A percentile compares a stretch with the other conserved stretches of the same genome.
These are phyloP conservation scores for Epinotia bilunana DNA, from an alignment of 2,888 invertebrate genomes.

Conservation along the genomic window DNA sequence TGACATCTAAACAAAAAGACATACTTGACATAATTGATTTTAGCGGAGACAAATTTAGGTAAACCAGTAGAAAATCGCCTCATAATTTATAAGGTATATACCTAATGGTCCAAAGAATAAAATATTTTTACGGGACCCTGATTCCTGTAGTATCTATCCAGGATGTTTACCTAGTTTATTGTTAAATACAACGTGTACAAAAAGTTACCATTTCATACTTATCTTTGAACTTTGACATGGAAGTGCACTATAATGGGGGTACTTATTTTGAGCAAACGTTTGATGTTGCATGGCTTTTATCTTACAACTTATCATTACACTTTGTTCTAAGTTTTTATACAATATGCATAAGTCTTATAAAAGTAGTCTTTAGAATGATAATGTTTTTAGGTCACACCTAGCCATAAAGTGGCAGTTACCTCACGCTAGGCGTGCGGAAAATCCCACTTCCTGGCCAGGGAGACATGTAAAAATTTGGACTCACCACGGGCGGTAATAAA, in stretches of 20 bases:
- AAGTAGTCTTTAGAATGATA: too few relatives aligned
- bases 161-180: slow-evolving; percentile 38
- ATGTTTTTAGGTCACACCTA: too few relatives aligned
- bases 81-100: neutral
- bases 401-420: too few relatives aligned
- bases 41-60: too few relatives aligned
- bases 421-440: too few relatives aligned
- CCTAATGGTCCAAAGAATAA: neutral
- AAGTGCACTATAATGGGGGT: slow-evolving; percentile 35
- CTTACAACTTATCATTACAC: slow-evolving; percentile 10
- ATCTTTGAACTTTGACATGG: slow-evolving; percentile 43
- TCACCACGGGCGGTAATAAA: too few relatives aligned
- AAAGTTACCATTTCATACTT: slow-evolving; percentile 38
- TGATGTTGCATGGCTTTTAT: slow-evolving; percentile 36
- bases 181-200: slow-evolving; percentile 41
- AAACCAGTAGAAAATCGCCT: too few relatives aligned
- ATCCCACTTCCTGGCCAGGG: too few relatives aligned
- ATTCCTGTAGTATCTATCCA: slow-evolving; percentile 27
- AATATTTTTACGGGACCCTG: slow-evolving; percentile 26
- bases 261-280: slow-evolving; percentile 32
- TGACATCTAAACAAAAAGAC: too few relatives aligned
- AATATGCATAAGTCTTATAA: too few relatives aligned
- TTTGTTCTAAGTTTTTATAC: neutral
- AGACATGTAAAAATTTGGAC: too few relatives aligned
- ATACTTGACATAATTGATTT: too few relatives aligned